Evolutionary conservation across 1,140 invertebrate genomes (phyloP).

Genomic region (Drosophila persimilis): DNA sequence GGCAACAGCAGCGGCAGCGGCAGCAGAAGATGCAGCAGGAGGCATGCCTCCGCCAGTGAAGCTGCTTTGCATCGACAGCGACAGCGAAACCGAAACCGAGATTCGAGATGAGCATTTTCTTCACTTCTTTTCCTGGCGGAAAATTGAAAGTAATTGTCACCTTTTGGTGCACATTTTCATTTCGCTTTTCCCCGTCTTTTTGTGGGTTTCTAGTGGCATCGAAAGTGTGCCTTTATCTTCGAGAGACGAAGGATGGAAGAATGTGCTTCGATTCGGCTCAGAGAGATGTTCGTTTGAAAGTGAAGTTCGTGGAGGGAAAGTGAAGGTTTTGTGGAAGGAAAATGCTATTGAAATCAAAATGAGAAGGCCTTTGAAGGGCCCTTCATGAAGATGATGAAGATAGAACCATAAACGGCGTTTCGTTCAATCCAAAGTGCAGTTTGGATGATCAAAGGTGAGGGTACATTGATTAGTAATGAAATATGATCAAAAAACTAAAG

Average conservation of each 20-base stretch:
- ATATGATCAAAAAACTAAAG: too few relatives aligned
- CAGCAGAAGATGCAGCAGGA: constrained; percentile 13
- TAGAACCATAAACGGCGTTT: background rate
- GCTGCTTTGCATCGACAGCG: constrained; percentile 37
- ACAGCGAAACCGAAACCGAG: constrained; percentile 29
- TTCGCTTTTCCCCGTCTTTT: constrained; percentile 24
- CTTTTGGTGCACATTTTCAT: constrained; percentile 53
- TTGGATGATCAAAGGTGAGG: too few relatives aligned
- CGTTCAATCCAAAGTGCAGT: too few relatives aligned
- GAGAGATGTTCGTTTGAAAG: constrained; percentile 30
- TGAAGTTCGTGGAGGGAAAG: constrained; percentile 9
- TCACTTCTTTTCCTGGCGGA: constrained; percentile 26
- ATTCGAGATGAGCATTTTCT: constrained; percentile 29
- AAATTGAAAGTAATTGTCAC: constrained; percentile 81
- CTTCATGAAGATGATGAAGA: too few relatives aligned
- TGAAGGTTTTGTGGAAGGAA: background rate
- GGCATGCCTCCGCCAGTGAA: constrained; percentile 14
- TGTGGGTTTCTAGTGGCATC: constrained; percentile 20
- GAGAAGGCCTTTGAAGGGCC: too few relatives aligned
- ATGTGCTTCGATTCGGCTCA: constrained; percentile 38
- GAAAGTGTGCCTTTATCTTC: constrained; percentile 47
- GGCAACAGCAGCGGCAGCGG: too few relatives aligned
- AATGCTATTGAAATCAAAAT: background rate
- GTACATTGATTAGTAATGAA: too few relatives aligned
- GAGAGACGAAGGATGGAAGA: constrained; percentile 25